Percentiles rank a stretch among this genome's conserved stretches.
phyloP scores from a whole-genome alignment of 2,797 vertebrate genomes.

The Arnoldichthys spilopterus region DNA sequence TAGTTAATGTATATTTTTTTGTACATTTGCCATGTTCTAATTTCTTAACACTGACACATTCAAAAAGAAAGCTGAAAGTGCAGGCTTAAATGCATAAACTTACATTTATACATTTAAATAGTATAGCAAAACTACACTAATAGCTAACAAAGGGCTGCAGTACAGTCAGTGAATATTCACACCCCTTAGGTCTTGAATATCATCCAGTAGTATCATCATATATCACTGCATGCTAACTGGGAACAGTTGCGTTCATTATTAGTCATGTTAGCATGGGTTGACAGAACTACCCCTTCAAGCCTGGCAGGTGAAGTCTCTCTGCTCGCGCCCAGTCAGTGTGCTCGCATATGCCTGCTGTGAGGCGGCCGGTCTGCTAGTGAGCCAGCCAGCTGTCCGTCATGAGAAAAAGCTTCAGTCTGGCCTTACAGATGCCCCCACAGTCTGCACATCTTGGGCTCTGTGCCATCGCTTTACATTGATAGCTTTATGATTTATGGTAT shows the following conservation, averaged over 20 bases:
- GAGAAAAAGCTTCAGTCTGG: constrained; percentile 35
- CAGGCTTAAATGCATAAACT: too few species aligned
- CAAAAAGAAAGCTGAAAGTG: too few species aligned
- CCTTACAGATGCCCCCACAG: constrained; percentile 56
- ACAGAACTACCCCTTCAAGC: constrained; percentile 23
- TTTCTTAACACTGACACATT: too few species aligned
- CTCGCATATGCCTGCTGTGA: constrained; percentile 25
- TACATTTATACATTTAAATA: not conserved
- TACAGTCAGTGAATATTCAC: not conserved
- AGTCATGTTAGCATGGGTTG: constrained; percentile 6
- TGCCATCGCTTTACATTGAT: constrained; percentile 51
- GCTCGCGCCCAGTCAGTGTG: constrained; percentile 10
- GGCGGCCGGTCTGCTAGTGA: constrained; percentile 28
- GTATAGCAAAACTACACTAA: not conserved
- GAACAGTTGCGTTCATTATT: not conserved
- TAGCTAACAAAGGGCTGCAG: not conserved
- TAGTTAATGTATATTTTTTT: too few species aligned
- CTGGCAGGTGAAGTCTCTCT: not conserved
- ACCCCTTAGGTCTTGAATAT: not conserved
- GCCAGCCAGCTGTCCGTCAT: constrained; percentile 53
- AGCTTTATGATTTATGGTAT: constrained; percentile 49
- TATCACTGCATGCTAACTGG: not conserved
- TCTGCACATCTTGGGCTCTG: constrained; percentile 43
- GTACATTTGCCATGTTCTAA: too few species aligned
- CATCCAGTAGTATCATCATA: not conserved